phyloP scores from a whole-genome alignment of 2,888 invertebrate species.

The Epinotia bilunana region DNA sequence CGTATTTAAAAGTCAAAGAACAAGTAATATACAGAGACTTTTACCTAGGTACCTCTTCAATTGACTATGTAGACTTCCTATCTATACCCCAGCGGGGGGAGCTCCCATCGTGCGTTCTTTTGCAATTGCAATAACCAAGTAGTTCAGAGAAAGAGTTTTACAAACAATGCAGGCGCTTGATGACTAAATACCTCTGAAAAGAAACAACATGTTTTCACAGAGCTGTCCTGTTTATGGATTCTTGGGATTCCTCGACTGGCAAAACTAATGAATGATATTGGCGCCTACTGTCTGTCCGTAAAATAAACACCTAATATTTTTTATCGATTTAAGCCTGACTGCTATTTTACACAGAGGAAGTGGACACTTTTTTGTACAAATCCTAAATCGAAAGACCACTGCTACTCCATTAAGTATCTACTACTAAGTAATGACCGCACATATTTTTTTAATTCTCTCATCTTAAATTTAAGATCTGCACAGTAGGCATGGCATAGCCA shows the following conservation, averaged over 20 bases:
- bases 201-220: conserved; percentile 60
- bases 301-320: not conserved
- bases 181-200: conserved; percentile 55
- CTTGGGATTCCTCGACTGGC: conserved; percentile 64
- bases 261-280: conserved; percentile 50
- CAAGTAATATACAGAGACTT: not conserved
- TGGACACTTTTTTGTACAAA: too few species aligned
- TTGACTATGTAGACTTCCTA: not conserved
- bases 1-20: not conserved
- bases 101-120: not conserved
- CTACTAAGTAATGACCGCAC: too few species aligned
- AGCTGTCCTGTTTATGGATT: conserved; percentile 71
- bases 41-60: not conserved
- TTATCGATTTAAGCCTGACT: too few species aligned
- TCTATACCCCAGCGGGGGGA: not conserved
- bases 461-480: too few species aligned
- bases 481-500: too few species aligned
- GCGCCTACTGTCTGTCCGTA: not conserved
- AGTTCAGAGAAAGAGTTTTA: conserved; percentile 69
- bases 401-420: too few species aligned
- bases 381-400: too few species aligned
- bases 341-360: too few species aligned
- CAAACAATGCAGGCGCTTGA: conserved; percentile 63
- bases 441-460: too few species aligned
- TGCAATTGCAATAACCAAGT: conserved; percentile 6